phyloP scores from a whole-genome alignment of 1,140 invertebrate genomes.

The Drosophila nigrodunni region DNA sequence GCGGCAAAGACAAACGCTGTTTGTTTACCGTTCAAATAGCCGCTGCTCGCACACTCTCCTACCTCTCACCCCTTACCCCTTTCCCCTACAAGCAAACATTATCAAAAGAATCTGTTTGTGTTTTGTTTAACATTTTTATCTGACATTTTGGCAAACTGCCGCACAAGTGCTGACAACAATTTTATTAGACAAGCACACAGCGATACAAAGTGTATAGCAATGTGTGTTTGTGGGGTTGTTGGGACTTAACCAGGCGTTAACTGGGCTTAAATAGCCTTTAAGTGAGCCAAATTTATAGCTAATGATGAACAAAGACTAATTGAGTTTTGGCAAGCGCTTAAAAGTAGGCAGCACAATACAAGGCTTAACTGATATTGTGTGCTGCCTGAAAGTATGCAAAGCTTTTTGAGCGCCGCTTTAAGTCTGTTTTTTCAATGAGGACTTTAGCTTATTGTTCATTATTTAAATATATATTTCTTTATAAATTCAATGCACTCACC shows the following conservation, averaged over 20 bases:
- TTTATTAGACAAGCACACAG: constrained; percentile 15
- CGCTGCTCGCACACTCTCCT: background rate
- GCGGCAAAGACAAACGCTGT: constrained; percentile 16
- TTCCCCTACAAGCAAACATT: background rate
- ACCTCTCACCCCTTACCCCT: no score
- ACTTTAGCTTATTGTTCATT: no score
- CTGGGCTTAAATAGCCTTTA: constrained; percentile 52
- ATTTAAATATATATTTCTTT: background rate
- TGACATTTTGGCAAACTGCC: constrained; percentile 62
- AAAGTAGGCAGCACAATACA: constrained; percentile 38
- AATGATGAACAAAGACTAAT: constrained; percentile 50
- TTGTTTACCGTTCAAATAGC: constrained; percentile 46
- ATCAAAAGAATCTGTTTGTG: constrained; percentile 20
- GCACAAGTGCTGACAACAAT: constrained; percentile 48
- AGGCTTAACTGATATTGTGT: constrained; percentile 5
- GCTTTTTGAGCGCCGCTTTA: constrained; percentile 12
- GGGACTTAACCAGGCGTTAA: constrained; percentile 66
- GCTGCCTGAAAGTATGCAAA: constrained; percentile 38
- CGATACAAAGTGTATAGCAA: constrained; percentile 5
- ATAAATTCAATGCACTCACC: constrained; percentile 62
- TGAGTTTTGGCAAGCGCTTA: constrained; percentile 11
- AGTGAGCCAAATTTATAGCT: constrained; percentile 62
- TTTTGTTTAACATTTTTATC: constrained; percentile 47
- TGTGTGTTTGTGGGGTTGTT: constrained; percentile 18
- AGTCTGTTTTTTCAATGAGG: no score